Percentiles rank a stretch among this genome's conserved stretches.
phyloP scores from a whole-genome alignment of 1,140 invertebrate genomes.

The Artemia franciscana region DNA sequence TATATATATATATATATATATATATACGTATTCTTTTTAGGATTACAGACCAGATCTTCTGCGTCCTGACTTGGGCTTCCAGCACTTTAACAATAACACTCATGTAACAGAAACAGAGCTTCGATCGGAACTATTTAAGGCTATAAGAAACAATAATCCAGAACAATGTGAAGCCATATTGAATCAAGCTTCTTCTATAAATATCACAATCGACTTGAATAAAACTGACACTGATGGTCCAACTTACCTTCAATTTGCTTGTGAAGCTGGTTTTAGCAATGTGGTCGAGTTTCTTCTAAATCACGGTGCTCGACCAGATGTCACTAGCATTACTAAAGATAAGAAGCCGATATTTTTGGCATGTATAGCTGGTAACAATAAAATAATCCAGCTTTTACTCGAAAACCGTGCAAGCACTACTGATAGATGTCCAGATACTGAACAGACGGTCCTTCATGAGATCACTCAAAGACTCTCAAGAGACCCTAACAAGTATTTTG shows the following conservation, averaged over 20 bases:
- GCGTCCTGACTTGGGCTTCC: background rate
- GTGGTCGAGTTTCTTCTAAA: background rate
- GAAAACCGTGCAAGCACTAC: background rate
- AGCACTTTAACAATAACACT: background rate
- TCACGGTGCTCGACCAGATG: background rate
- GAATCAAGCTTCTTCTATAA: background rate
- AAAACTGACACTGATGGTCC: background rate
- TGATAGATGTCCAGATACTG: background rate
- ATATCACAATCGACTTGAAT: background rate
- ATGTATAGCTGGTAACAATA: slow-evolving; percentile 24
- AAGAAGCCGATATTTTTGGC: background rate
- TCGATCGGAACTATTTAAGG: background rate
- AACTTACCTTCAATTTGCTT: background rate
- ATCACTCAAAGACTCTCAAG: slow-evolving; percentile 8
- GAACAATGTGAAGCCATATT: background rate
- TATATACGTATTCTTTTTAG: too few relatives aligned
- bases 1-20: too few relatives aligned
- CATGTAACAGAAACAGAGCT: background rate
- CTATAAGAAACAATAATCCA: background rate
- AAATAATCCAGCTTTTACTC: slow-evolving; percentile 32
- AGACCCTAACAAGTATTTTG: slow-evolving; percentile 1
- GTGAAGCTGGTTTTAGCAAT: background rate
- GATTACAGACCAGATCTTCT: too few relatives aligned
- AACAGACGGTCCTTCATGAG: slow-evolving; percentile 26
- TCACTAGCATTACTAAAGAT: background rate